Evolutionary conservation across 2,113 vertebrate genomes (phyloP).

Genomic region (Platichthys flesus): DNA sequence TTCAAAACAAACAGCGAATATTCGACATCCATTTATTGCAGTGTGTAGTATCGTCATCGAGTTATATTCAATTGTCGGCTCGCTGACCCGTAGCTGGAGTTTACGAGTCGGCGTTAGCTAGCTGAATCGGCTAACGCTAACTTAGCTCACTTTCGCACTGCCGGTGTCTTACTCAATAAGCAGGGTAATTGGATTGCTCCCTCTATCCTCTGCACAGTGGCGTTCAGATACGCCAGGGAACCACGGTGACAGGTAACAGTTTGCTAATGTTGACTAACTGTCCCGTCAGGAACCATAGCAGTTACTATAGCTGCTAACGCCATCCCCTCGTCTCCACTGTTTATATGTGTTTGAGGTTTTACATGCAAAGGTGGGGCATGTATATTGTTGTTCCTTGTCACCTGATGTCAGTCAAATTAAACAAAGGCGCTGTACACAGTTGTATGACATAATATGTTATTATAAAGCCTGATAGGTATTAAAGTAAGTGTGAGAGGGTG

Average conservation of each 20-base stretch:
- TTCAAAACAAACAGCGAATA: rapidly evolving
- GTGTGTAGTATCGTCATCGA: rapidly evolving
- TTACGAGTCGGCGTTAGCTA: conserved; percentile 5
- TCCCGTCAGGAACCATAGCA: background rate
- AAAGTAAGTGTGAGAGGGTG: background rate
- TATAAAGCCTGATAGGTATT: background rate
- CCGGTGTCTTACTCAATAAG: background rate
- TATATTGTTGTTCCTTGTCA: background rate
- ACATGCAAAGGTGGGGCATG: background rate
- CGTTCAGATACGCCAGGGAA: background rate
- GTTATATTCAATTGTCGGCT: background rate
- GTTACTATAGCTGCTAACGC: background rate
- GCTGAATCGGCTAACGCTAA: conserved; percentile 35
- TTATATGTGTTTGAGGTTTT: background rate
- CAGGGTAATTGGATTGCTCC: conserved; percentile 15
- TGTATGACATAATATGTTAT: background rate
- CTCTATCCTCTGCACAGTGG: background rate
- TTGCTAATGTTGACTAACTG: background rate
- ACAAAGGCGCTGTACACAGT: background rate
- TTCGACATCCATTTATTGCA: background rate
- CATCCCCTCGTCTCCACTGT: conserved; percentile 12
- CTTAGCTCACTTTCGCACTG: background rate
- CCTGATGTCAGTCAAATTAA: too few species aligned
- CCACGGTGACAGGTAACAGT: too few species aligned
- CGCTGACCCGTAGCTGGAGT: background rate